Percentiles rank a stretch among this genome's conserved stretches.
Evolutionary conservation across 1,140 invertebrate species (phyloP).

Genomic region (Uloborus diversus): DNA sequence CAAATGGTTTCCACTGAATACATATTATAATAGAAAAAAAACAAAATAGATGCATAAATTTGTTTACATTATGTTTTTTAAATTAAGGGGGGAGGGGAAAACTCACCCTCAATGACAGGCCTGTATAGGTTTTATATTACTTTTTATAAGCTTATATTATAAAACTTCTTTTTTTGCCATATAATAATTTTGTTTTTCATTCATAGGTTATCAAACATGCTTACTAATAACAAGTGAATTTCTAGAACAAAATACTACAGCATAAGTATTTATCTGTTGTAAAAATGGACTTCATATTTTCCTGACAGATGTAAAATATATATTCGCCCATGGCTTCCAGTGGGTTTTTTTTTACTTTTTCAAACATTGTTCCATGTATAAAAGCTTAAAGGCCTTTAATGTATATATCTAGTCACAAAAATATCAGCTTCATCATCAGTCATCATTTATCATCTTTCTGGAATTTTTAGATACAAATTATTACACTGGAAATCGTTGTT

Average conservation of each 20-base stretch:
- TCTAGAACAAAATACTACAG: slow-evolving; percentile 12
- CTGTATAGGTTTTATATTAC: background rate
- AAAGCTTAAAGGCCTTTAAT: slow-evolving; percentile 22
- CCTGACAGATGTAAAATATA: slow-evolving; percentile 22
- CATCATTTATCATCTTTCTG: background rate
- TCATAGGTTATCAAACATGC: slow-evolving; percentile 76
- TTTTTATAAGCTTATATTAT: background rate
- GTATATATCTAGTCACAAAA: slow-evolving; percentile 47
- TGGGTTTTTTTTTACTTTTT: slow-evolving; percentile 12
- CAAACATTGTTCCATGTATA: slow-evolving; percentile 14
- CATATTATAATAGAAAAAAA: background rate
- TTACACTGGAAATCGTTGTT: background rate
- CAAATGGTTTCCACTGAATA: too few species aligned
- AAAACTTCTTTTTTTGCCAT: background rate
- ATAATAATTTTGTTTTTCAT: slow-evolving; percentile 16
- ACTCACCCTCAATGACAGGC: slow-evolving; percentile 11
- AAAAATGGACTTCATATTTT: slow-evolving; percentile 28
- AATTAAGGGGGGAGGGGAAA: slow-evolving; percentile 5
- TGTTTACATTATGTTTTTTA: background rate
- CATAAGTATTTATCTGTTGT: slow-evolving; percentile 5
- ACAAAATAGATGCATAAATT: background rate
- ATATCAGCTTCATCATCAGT: slow-evolving; percentile 8
- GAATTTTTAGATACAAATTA: background rate
- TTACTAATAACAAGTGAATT: slow-evolving; percentile 84
- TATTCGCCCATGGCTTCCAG: slow-evolving; percentile 29